Conservation (phyloP, 2,797 vertebrate genomes). For the Psittacula derbiana region DNA sequence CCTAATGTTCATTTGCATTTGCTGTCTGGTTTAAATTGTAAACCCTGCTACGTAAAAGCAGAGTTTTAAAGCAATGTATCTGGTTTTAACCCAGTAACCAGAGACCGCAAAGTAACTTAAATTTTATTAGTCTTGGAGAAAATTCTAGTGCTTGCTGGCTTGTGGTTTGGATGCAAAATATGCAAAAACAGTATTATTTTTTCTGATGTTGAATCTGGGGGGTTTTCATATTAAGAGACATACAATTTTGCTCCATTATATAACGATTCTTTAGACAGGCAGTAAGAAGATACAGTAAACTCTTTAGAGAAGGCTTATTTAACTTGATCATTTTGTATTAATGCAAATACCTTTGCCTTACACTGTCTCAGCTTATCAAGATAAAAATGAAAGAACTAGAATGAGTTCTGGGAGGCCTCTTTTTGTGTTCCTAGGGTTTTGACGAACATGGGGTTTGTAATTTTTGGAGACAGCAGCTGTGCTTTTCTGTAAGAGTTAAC, state of each 20-base stretch:
- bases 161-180: conserved; percentile 69
- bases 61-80: conserved; percentile 57
- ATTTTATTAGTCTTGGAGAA: conserved; percentile 77
- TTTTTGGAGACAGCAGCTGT: neutral
- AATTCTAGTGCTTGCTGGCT: conserved; percentile 64
- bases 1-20: conserved; percentile 46
- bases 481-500: neutral
- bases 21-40: conserved; percentile 61
- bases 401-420: neutral
- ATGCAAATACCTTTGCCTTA: neutral
- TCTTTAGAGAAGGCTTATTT: conserved; percentile 15
- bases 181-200: conserved; percentile 49
- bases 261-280: conserved; percentile 21
- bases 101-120: conserved; percentile 69
- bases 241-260: conserved; percentile 46
- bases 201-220: conserved; percentile 4
- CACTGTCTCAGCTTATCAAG: neutral
- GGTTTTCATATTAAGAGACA: conserved; percentile 27
- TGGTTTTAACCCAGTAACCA: conserved; percentile 71
- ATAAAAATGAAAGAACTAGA: neutral
- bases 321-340: neutral
- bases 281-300: neutral
- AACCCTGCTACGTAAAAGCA: conserved; percentile 42
- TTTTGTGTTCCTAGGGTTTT: neutral
- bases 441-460: neutral